phyloP scores from a whole-genome alignment of 2,888 invertebrate genomes.

The Desoria tigrina region DNA sequence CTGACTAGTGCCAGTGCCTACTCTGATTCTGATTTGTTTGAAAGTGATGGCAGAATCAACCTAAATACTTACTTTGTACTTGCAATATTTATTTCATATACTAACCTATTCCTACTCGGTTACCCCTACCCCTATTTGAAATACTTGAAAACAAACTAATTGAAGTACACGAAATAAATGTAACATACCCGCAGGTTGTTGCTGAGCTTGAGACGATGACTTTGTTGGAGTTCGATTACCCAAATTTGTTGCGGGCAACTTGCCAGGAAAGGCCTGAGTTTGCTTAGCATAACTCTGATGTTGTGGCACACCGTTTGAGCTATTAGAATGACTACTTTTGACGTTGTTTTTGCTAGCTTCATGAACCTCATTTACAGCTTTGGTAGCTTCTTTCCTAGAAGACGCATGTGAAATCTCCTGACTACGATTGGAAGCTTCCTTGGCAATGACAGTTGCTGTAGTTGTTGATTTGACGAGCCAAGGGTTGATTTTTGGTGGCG shows the following conservation, averaged over 20 bases:
- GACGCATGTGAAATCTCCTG: background rate
- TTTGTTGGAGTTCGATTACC: background rate
- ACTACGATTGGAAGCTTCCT: background rate
- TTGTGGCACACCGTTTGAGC: background rate
- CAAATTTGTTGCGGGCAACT: constrained; percentile 10
- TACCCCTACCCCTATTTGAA: no score
- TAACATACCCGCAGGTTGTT: no score
- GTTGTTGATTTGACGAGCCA: constrained; percentile 17
- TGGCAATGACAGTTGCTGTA: background rate
- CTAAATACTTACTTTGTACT: no score
- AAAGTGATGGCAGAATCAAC: no score
- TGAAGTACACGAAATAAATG: no score
- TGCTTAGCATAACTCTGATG: constrained; percentile 16
- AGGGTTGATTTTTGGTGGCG: constrained; percentile 24
- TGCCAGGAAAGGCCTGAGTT: constrained; percentile 12
- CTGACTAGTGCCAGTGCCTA: no score
- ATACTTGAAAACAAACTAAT: no score
- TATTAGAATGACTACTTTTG: constrained; percentile 5
- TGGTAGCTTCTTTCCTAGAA: background rate
- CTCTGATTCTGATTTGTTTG: no score
- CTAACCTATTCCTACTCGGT: no score
- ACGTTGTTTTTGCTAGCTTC: background rate
- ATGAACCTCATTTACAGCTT: background rate
- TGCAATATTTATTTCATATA: no score
- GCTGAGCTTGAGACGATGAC: background rate